Evolutionary conservation across 2,113 vertebrate genomes (phyloP).

Genomic region (rat (Rattus norvegicus)): DNA sequence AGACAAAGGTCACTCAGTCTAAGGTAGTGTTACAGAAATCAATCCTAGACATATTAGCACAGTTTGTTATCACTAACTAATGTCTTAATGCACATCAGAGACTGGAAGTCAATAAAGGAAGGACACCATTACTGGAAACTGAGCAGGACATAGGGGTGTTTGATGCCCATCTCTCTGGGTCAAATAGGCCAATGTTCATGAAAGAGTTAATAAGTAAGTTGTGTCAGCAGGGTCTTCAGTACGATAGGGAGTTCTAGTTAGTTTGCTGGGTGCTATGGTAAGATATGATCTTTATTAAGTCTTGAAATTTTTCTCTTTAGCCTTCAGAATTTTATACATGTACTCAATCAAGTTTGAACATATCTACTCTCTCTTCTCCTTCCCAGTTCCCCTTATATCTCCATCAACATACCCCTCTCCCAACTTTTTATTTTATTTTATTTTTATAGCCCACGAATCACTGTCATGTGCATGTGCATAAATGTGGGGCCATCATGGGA

Average conservation of each 20-base stretch:
- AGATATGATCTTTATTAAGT: not conserved
- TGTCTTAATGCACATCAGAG: not conserved
- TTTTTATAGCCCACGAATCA: no score
- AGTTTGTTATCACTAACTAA: not conserved
- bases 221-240: not conserved
- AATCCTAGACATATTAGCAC: not conserved
- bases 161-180: not conserved
- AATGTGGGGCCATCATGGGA: not conserved
- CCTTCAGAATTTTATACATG: not conserved
- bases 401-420: not conserved
- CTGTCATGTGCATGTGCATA: not conserved
- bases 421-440: not conserved
- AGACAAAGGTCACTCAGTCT: not conserved
- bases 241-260: not conserved
- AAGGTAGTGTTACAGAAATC: not conserved
- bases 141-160: not conserved
- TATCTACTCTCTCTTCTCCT: no score
- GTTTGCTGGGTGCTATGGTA: no score
- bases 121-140: no score
- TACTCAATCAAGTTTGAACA: not conserved
- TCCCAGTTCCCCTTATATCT: not conserved
- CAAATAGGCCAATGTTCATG: not conserved
- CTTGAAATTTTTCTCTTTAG: not conserved
- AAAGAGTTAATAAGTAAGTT: not conserved
- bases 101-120: not conserved